Evolutionary conservation across 2,797 vertebrate species (phyloP), one percentile per base, ranked within the genome.

Genomic region (Cynodonichthys magdalenae): DNA sequence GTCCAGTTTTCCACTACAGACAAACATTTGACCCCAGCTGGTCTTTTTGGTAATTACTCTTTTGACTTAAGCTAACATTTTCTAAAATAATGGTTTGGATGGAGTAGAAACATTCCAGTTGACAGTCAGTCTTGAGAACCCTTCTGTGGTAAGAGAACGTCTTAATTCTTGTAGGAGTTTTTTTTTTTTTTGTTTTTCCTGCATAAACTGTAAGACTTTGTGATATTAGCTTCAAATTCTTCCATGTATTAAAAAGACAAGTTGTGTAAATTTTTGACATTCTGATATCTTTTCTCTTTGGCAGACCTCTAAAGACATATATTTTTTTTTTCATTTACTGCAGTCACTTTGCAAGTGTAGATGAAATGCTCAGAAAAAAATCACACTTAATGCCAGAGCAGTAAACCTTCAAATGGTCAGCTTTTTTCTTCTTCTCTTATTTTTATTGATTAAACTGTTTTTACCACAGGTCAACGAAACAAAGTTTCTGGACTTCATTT

Each of bases 21-120:
- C 31, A 31, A 1, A 36, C 10, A 36, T 36, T 12, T 36, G 34
- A 36, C 34, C 9, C 10, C 10, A 2, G 9, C 9, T 10, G 11
- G 9, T 36, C 34, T 36, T 11, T 11, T 12, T 9, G 10, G 9
- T 36, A 12, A 12, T 36, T 36, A 9, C 11, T 36, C 10, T 3
- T 31, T 31, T 36, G 34, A 11, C 34, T 36, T 36, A 36, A 36
- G 34, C 9, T 36, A 36, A 10, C 34, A 11, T 12, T 12, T 36
- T 9, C 9, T 9, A 11, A 3, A 36, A 31, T 17, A 18, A 53
- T 52, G 14, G 5, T 46, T 56, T 58, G 10, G 28, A 74, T 57
- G 59, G 48, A 81, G 48, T 9, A 27, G 45, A 61, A 49, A 66
- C 28, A 48, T 74, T 52, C 5, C 45, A 46, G 34, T 47, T 66